A percentile compares a stretch with the other conserved stretches of the same genome.
phyloP scores from a whole-genome alignment of 30 jellyfish, hydroid and myxozoan species.

The Cassiopea xamachana region DNA sequence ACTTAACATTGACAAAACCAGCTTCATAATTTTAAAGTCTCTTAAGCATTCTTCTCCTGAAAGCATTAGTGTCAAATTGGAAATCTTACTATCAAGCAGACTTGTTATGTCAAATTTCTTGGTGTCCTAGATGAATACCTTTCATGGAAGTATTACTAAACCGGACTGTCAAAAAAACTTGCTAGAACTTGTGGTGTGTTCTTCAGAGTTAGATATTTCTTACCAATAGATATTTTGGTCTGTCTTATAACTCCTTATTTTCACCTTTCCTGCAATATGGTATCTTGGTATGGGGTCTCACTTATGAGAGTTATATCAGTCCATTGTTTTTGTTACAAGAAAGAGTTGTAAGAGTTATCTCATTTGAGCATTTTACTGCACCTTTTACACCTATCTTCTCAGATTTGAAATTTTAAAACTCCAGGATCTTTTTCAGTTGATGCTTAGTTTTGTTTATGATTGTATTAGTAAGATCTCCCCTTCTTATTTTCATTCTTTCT shows the following conservation, averaged over 20 bases:
- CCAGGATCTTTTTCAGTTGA: slow-evolving; percentile 51
- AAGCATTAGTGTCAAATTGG: slow-evolving; percentile 23
- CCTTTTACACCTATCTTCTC: slow-evolving; percentile 63
- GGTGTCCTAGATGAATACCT: not conserved
- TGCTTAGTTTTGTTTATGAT: slow-evolving; percentile 52
- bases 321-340: slow-evolving; percentile 63
- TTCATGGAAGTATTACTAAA: slow-evolving; percentile 24
- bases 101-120: slow-evolving; percentile 36
- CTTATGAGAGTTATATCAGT: slow-evolving; percentile 23
- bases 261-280: slow-evolving; percentile 74
- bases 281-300: slow-evolving; percentile 56
- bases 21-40: slow-evolving; percentile 33
- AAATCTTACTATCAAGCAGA: slow-evolving; percentile 27
- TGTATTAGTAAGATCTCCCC: slow-evolving; percentile 50
- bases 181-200: slow-evolving; percentile 35
- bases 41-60: slow-evolving; percentile 5
- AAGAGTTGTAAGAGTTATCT: slow-evolving; percentile 50
- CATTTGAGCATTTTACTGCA: slow-evolving; percentile 69
- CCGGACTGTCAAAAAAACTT: not conserved
- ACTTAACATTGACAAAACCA: slow-evolving; percentile 39
- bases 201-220: slow-evolving; percentile 47
- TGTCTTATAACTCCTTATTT: slow-evolving; percentile 70
- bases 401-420: slow-evolving; percentile 51
- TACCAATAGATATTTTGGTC: slow-evolving; percentile 41
- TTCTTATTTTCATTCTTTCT: slow-evolving; percentile 22